These are phyloP conservation scores for Ptilorrhoa leucosticta DNA, from an alignment of 2,113 vertebrate species.

Conservation along the genomic window DNA sequence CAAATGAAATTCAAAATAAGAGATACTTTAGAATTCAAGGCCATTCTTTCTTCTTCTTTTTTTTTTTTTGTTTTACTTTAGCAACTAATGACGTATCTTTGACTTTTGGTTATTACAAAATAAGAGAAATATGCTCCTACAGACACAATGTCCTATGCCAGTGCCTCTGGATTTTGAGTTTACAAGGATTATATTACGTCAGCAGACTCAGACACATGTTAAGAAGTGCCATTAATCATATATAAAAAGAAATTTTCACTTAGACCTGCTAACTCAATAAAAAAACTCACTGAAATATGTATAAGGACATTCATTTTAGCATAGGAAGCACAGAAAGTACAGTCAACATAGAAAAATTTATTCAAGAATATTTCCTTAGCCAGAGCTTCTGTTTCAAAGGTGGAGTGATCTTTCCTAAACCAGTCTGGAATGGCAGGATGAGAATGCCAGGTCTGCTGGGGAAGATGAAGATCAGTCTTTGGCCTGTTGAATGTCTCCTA, in stretches of 20 bases:
- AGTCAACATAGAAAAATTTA: slow-evolving; percentile 40
- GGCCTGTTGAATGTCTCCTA: background rate
- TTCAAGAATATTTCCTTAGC: slow-evolving; percentile 18
- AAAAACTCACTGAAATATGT: background rate
- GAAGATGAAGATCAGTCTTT: background rate
- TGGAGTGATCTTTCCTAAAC: slow-evolving; percentile 22
- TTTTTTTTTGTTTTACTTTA: background rate
- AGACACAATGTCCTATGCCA: background rate
- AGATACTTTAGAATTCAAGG: background rate
- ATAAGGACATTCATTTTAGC: background rate
- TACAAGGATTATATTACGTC: background rate
- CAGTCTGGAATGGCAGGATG: background rate
- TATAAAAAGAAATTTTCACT: background rate
- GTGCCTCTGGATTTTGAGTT: background rate
- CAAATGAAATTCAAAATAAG: background rate
- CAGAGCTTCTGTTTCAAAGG: slow-evolving; percentile 20
- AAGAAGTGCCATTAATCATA: background rate
- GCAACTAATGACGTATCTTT: background rate
- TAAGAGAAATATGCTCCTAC: background rate
- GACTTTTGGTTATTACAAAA: background rate
- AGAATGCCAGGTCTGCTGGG: background rate
- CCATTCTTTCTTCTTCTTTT: background rate
- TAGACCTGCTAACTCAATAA: background rate
- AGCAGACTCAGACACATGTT: background rate
- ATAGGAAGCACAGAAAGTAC: slow-evolving; percentile 14